These are phyloP conservation scores for Hypomesus transpacificus DNA, from an alignment of 2,113 vertebrate species.

Conservation along the genomic window DNA sequence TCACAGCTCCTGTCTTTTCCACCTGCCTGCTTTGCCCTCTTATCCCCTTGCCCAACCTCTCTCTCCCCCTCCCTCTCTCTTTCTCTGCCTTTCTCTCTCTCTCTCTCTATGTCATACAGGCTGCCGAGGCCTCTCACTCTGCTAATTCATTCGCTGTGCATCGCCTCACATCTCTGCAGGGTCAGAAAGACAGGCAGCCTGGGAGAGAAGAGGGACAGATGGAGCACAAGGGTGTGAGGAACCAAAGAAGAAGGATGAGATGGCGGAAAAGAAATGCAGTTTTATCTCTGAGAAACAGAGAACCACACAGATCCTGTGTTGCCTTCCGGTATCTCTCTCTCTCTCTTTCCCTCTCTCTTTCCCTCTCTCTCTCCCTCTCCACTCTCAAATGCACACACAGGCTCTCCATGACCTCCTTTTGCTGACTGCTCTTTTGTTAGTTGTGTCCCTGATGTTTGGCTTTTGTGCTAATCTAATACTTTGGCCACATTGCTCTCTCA, in stretches of 20 bases:
- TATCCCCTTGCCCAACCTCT: slow-evolving; percentile 24
- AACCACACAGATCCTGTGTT: slow-evolving; percentile 48
- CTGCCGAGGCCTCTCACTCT: slow-evolving; percentile 54
- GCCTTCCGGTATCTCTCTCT: slow-evolving; percentile 38
- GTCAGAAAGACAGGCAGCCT: slow-evolving; percentile 52
- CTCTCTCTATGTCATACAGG: slow-evolving; percentile 51
- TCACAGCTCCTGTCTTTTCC: neutral
- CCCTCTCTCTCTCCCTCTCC: slow-evolving; percentile 4
- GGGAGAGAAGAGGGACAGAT: slow-evolving; percentile 22
- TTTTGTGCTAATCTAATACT: slow-evolving; percentile 46
- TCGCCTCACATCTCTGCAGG: slow-evolving; percentile 64
- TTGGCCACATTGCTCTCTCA: slow-evolving; percentile 35
- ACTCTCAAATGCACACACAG: slow-evolving; percentile 10
- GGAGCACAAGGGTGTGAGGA: neutral
- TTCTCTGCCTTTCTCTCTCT: neutral
- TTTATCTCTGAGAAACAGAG: slow-evolving; percentile 65
- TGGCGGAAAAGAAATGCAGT: slow-evolving; percentile 35
- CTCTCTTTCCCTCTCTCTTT: slow-evolving; percentile 1
- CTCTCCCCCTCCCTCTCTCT: slow-evolving; percentile 29
- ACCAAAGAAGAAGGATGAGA: slow-evolving; percentile 51
- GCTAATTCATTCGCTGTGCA: slow-evolving; percentile 67
- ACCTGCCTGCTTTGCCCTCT: slow-evolving; percentile 49
- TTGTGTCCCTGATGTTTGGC: slow-evolving; percentile 24
- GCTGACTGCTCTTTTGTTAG: slow-evolving; percentile 37
- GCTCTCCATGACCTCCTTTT: slow-evolving; percentile 46